A percentile compares a stretch with the other conserved stretches of the same genome.
phyloP scores from a whole-genome alignment of 2,888 invertebrate species.

The Dermolepida albohirtum region DNA sequence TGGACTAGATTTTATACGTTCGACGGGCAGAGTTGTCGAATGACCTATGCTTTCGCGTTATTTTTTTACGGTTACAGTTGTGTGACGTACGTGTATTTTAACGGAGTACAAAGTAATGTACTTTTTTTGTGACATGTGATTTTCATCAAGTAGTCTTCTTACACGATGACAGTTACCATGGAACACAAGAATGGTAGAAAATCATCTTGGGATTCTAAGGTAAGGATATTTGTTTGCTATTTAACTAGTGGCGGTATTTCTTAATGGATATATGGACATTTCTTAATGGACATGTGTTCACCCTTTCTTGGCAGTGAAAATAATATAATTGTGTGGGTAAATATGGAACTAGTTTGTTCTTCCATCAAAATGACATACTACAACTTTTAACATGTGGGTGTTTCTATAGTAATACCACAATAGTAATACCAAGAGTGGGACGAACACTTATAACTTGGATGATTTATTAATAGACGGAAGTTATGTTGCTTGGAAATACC shows the following conservation, averaged over 20 bases:
- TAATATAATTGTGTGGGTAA: no score
- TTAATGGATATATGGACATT: no score
- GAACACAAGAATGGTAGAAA: conserved; percentile 67
- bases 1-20: conserved; percentile 40
- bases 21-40: conserved; percentile 43
- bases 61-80: conserved; percentile 44
- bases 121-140: conserved; percentile 36
- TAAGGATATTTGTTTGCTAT: conserved; percentile 53
- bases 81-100: conserved; percentile 45
- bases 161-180: conserved; percentile 66
- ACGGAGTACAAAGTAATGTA: conserved; percentile 40
- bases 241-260: not conserved
- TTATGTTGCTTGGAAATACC: no score
- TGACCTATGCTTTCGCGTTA: conserved; percentile 42
- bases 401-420: no score
- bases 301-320: no score
- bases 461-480: no score
- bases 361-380: no score
- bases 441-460: no score
- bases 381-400: no score
- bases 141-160: conserved; percentile 30
- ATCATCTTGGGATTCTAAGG: conserved; percentile 70
- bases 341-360: no score
- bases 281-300: no score
- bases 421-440: no score